phyloP scores from a whole-genome alignment of 2,113 vertebrate genomes.

The Glaucomys volans region DNA sequence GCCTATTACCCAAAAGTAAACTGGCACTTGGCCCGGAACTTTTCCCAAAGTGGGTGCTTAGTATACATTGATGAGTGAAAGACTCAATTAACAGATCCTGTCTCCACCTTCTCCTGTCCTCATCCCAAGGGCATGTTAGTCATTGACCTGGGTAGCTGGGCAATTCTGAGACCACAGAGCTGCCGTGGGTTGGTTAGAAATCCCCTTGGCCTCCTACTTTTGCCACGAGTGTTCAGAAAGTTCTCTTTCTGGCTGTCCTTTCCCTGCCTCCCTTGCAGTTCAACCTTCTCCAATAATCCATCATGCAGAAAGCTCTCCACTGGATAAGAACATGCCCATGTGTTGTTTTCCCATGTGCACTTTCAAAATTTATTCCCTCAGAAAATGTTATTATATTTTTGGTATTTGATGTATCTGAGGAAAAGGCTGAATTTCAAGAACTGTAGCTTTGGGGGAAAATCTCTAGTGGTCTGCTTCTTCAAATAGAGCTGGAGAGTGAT shows the following conservation, averaged over 20 bases:
- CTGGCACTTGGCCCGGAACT: neutral
- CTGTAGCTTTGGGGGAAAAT: neutral
- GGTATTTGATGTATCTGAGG: constrained; percentile 2
- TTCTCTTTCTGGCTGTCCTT: neutral
- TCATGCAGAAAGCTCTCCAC: neutral
- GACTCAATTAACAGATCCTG: neutral
- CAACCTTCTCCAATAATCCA: neutral
- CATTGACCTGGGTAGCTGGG: too few relatives aligned
- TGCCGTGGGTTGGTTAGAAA: neutral
- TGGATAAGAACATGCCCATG: neutral
- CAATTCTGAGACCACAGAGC: neutral
- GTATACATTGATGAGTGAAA: neutral
- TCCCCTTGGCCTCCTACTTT: neutral
- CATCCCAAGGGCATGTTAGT: neutral
- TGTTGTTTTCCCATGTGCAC: neutral
- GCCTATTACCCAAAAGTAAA: neutral
- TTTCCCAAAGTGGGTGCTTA: neutral
- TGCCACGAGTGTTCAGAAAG: neutral
- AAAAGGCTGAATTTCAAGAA: constrained; percentile 48
- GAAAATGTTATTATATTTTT: constrained; percentile 61
- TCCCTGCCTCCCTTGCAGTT: neutral
- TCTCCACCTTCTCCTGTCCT: neutral
- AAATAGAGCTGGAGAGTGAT: neutral
- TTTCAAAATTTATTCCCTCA: constrained; percentile 33
- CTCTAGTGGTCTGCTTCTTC: constrained; percentile 7